Evolutionary conservation across 92 coral and sea anemone species (phyloP).

Genomic region (Parazoanthus darwini): DNA sequence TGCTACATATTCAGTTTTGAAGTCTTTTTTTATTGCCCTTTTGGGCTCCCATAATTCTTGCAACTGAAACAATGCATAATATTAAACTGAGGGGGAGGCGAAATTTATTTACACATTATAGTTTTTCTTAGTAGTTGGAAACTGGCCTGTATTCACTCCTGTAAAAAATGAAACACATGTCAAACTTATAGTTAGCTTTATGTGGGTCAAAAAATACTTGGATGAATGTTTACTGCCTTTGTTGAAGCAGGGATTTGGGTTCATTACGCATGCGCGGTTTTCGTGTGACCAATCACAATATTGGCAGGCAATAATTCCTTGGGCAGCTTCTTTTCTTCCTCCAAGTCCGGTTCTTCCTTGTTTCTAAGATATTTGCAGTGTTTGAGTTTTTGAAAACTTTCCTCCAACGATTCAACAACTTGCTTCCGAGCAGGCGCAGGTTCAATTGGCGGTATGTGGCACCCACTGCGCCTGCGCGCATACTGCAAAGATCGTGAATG

Average conservation of each 20-base stretch:
- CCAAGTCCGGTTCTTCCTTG: neutral
- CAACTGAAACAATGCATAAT: too few relatives aligned
- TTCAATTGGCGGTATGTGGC: neutral
- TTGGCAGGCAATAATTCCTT: slow-evolving; percentile 20
- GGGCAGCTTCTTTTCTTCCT: slow-evolving; percentile 5
- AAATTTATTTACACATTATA: too few relatives aligned
- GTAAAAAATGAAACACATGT: neutral
- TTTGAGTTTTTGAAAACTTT: slow-evolving; percentile 27
- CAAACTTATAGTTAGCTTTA: neutral
- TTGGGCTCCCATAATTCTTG: too few relatives aligned
- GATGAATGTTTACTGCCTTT: neutral
- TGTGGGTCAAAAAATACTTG: neutral
- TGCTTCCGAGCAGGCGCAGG: neutral
- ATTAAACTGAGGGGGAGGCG: too few relatives aligned
- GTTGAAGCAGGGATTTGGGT: neutral
- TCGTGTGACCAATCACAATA: slow-evolving; percentile 31
- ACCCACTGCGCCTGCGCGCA: slow-evolving; percentile 26
- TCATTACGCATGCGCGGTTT: slow-evolving; percentile 17
- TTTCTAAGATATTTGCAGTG: slow-evolving; percentile 33
- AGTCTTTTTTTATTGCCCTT: too few relatives aligned
- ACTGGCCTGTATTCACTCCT: neutral
- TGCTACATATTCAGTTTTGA: too few relatives aligned
- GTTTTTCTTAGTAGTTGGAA: neutral
- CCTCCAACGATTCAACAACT: slow-evolving; percentile 21
- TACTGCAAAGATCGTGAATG: slow-evolving; percentile 5